A percentile compares a stretch with the other conserved stretches of the same genome.
Evolutionary conservation across 2,888 invertebrate species (phyloP).

Genomic region (Pristionchus fissidentatus): DNA sequence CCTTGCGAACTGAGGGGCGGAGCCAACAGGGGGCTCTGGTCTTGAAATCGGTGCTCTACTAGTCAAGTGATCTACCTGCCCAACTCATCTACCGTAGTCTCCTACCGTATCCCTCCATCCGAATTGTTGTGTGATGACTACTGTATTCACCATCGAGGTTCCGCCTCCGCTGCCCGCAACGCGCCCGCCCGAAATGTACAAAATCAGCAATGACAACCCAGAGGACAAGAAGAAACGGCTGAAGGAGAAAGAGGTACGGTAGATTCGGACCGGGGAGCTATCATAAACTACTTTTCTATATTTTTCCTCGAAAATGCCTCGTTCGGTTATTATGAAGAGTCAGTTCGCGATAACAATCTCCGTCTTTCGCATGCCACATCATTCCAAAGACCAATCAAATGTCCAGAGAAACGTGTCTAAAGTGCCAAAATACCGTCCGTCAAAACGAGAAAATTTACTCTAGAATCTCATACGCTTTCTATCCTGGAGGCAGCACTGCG

Average conservation of each 20-base stretch:
- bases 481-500: no score
- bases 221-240: conserved; percentile 24
- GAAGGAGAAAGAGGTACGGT: conserved; percentile 35
- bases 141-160: conserved; percentile 33
- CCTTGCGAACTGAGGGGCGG: not conserved
- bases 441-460: no score
- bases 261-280: not conserved
- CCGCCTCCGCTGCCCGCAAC: no score
- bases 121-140: not conserved
- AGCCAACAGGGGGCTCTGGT: not conserved
- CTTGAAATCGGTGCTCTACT: not conserved
- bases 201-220: conserved; percentile 4
- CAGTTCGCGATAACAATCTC: no score
- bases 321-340: not conserved
- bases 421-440: no score
- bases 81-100: not conserved
- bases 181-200: conserved; percentile 7
- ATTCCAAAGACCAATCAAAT: no score
- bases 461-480: no score
- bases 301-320: not conserved
- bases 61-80: not conserved
- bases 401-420: no score
- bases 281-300: not conserved
- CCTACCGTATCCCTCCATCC: not conserved
- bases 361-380: no score